Evolutionary conservation across 1,140 invertebrate genomes (phyloP).

Genomic region (Leucophenga varia): DNA sequence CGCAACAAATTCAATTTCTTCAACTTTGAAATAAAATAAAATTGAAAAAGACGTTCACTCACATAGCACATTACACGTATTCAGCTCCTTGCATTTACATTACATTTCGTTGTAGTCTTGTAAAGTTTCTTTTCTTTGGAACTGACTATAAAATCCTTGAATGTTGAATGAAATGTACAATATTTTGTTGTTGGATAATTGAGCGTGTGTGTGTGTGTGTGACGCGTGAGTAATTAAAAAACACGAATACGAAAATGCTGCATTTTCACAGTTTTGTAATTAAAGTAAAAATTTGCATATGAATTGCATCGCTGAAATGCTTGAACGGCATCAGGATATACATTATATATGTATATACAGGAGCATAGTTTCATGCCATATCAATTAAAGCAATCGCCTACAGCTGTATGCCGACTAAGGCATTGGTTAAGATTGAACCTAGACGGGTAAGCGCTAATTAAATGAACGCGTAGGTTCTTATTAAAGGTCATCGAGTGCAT

Average conservation of each 20-base stretch:
- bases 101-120: not conserved
- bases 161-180: too few relatives aligned
- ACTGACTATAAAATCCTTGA: too few relatives aligned
- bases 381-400: conserved; percentile 33
- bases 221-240: not conserved
- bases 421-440: not conserved
- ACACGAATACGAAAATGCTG: not conserved
- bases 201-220: too few relatives aligned
- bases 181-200: too few relatives aligned
- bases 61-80: not conserved
- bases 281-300: conserved; percentile 47
- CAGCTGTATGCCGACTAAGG: not conserved
- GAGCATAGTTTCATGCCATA: conserved; percentile 42
- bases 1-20: conserved; percentile 21
- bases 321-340: not conserved
- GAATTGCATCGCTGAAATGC: conserved; percentile 30
- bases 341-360: not conserved
- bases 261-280: conserved; percentile 51
- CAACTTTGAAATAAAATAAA: too few relatives aligned
- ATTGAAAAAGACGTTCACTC: not conserved
- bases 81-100: not conserved
- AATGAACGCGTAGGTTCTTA: not conserved
- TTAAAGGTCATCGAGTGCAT: not conserved
- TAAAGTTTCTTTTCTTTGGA: too few relatives aligned
- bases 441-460: not conserved